These are phyloP conservation scores for Ailuropoda melanoleuca DNA, from an alignment of 2,113 vertebrate species.

Conservation along the genomic window DNA sequence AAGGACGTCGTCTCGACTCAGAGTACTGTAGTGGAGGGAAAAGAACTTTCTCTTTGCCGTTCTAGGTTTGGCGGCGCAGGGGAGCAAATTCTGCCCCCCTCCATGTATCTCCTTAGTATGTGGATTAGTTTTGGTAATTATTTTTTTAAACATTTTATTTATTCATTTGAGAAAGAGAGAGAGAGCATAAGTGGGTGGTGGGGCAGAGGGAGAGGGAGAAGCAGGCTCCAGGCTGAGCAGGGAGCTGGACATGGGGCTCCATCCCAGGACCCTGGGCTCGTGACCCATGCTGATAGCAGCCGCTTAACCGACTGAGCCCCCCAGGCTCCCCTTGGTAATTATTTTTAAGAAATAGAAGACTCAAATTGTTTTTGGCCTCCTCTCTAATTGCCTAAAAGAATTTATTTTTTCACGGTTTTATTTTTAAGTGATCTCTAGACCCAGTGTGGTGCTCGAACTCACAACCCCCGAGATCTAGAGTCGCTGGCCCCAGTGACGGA, in stretches of 20 bases:
- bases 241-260: too few relatives aligned
- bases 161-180: too few relatives aligned
- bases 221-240: too few relatives aligned
- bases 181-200: too few relatives aligned
- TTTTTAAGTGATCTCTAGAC: neutral
- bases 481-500: neutral
- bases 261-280: too few relatives aligned
- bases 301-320: neutral
- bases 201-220: too few relatives aligned
- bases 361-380: neutral
- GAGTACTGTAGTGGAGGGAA: neutral
- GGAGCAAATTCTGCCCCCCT: neutral
- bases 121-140: neutral
- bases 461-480: neutral
- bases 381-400: neutral
- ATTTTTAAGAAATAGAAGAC: neutral
- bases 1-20: neutral
- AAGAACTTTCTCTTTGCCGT: neutral
- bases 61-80: neutral
- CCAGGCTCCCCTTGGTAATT: neutral
- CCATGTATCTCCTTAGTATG: neutral
- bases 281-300: neutral
- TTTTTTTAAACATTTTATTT: too few relatives aligned
- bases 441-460: neutral
- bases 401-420: too few relatives aligned